phyloP scores from a whole-genome alignment of 2,113 vertebrate species.

The Tachycineta bicolor region DNA sequence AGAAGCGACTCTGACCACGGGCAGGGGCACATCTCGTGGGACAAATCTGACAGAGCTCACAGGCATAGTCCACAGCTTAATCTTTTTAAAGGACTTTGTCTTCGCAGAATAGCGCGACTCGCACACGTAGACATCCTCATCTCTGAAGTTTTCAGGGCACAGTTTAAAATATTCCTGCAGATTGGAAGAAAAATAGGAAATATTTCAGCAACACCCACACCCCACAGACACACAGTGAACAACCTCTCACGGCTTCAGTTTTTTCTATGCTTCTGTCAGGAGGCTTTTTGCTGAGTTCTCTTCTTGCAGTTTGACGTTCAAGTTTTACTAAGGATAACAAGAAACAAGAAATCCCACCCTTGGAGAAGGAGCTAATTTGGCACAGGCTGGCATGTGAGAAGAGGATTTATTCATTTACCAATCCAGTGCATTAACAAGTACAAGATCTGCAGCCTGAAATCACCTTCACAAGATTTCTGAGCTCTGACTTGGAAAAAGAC shows the following conservation, averaged over 20 bases:
- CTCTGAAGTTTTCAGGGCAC: conserved; percentile 90
- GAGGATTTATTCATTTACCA: background rate
- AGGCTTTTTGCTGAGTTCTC: background rate
- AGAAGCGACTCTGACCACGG: conserved; percentile 95
- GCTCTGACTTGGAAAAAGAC: background rate
- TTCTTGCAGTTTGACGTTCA: background rate
- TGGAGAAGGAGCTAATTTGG: background rate
- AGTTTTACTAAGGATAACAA: background rate
- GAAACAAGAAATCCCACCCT: background rate
- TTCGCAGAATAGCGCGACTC: conserved; percentile 98
- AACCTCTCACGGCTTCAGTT: background rate
- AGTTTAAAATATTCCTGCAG: conserved; percentile 96
- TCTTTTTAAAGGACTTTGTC: conserved; percentile 98
- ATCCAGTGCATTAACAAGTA: background rate
- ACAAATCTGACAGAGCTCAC: conserved; percentile 92
- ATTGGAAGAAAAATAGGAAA: background rate
- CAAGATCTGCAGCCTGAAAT: background rate
- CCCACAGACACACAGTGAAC: background rate
- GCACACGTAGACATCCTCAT: conserved; percentile 95
- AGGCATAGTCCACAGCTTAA: conserved; percentile 98
- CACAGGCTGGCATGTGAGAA: background rate
- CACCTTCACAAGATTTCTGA: background rate
- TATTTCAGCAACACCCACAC: background rate
- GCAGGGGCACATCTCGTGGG: conserved; percentile 89
- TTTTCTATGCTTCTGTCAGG: background rate